Percentiles rank a stretch among this genome's conserved stretches.
Conservation (phyloP, 2,113 vertebrate species). For the Amblyopsis rosae region DNA sequence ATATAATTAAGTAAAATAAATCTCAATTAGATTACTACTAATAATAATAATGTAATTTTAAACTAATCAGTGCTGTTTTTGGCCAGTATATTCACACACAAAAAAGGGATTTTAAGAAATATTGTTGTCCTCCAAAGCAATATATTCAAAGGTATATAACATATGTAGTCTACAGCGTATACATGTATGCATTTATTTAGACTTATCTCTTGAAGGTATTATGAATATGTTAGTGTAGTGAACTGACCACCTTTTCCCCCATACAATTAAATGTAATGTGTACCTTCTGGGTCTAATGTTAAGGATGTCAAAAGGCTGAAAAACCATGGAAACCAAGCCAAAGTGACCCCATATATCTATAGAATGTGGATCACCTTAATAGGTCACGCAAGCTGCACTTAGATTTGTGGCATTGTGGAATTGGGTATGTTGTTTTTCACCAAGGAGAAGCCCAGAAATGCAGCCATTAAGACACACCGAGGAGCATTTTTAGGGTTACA, state of each 20-base stretch:
- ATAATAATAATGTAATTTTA: no score
- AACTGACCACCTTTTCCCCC: no score
- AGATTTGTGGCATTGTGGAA: constrained; percentile 30
- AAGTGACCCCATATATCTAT: constrained; percentile 39
- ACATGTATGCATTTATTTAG: no score
- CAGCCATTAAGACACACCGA: constrained; percentile 33
- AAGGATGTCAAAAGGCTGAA: constrained; percentile 20
- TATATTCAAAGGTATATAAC: no score
- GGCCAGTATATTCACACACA: no score
- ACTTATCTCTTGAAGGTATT: no score
- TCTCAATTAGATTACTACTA: no score
- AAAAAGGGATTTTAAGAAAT: no score
- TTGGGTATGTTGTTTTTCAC: constrained; percentile 55
- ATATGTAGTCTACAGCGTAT: no score
- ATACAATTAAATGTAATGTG: constrained; percentile 13
- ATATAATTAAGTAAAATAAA: neutral
- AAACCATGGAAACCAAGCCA: constrained; percentile 41
- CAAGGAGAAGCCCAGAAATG: constrained; percentile 66
- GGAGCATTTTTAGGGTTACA: constrained; percentile 53
- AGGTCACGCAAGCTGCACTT: constrained; percentile 28
- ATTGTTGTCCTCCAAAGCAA: no score
- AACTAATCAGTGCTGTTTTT: no score
- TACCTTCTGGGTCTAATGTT: constrained; percentile 30
- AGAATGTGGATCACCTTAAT: constrained; percentile 55
- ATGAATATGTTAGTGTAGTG: no score